Evolutionary conservation across 2,888 invertebrate genomes (phyloP).

Genomic region (Itoplectis maculator): DNA sequence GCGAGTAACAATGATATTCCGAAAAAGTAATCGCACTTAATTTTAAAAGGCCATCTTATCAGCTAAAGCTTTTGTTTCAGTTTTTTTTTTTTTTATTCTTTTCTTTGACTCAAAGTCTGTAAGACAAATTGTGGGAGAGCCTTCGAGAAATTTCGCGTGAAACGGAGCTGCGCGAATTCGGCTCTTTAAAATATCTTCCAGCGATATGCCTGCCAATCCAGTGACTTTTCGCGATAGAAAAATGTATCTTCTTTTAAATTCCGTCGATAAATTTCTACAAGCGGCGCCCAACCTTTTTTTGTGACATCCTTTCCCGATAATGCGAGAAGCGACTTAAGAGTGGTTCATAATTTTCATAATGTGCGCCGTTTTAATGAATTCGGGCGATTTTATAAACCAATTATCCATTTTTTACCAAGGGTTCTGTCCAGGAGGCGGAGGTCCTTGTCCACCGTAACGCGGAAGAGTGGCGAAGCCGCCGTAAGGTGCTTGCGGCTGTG

Average conservation of each 20-base stretch:
- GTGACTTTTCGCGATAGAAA: background rate
- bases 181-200: background rate
- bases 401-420: slow-evolving; percentile 70
- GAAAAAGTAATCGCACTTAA: slow-evolving; percentile 57
- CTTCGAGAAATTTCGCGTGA: background rate
- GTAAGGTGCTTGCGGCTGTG: slow-evolving; percentile 73
- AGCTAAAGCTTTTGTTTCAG: slow-evolving; percentile 38
- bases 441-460: slow-evolving; percentile 76
- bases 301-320: slow-evolving; percentile 45
- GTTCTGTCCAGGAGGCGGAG: slow-evolving; percentile 73
- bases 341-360: background rate
- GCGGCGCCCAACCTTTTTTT: slow-evolving; percentile 17
- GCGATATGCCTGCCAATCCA: background rate
- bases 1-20: slow-evolving; percentile 46
- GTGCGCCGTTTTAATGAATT: background rate
- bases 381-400: slow-evolving; percentile 18
- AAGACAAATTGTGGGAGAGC: background rate
- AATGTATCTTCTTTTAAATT: background rate
- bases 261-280: slow-evolving; percentile 11
- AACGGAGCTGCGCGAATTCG: background rate
- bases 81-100: slow-evolving; percentile 17
- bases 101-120: background rate
- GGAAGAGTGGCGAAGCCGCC: slow-evolving; percentile 80
- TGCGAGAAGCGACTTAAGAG: slow-evolving; percentile 26
- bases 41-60: slow-evolving; percentile 55